phyloP scores from a whole-genome alignment of 2,797 vertebrate genomes.

The Coilia nasus region DNA sequence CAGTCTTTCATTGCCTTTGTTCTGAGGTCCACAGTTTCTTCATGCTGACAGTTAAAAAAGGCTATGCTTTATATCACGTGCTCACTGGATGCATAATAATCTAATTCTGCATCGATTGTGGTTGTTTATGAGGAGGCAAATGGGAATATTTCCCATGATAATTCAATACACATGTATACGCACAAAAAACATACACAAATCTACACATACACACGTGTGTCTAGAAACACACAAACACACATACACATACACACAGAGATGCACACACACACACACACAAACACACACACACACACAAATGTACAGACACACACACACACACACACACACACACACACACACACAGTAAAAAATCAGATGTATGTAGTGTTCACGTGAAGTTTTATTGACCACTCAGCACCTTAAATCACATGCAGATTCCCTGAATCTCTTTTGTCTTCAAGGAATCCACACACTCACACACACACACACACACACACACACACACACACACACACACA shows the following conservation, averaged over 20 bases:
- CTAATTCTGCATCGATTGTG: not conserved
- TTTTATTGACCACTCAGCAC: not conserved
- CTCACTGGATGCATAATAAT: constrained; percentile 34
- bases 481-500: not conserved
- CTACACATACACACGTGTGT: not conserved
- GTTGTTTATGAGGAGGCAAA: not conserved
- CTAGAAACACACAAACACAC: constrained; percentile 16
- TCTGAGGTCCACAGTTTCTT: not conserved
- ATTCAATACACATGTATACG: not conserved
- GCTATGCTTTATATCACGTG: constrained; percentile 21
- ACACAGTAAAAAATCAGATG: constrained; percentile 1
- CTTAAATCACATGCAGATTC: not conserved
- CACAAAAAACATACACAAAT: too few relatives aligned
- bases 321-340: not conserved
- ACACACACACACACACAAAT: not conserved
- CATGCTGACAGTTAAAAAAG: not conserved
- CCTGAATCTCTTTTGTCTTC: not conserved
- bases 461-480: not conserved
- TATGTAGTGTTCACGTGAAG: not conserved
- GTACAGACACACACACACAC: not conserved
- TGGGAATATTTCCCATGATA: not conserved
- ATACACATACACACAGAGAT: not conserved
- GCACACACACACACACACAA: constrained; percentile 25
- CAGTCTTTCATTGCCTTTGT: not conserved
- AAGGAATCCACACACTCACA: not conserved